phyloP scores from a whole-genome alignment of 2,888 invertebrate species.

The Nebria salina region DNA sequence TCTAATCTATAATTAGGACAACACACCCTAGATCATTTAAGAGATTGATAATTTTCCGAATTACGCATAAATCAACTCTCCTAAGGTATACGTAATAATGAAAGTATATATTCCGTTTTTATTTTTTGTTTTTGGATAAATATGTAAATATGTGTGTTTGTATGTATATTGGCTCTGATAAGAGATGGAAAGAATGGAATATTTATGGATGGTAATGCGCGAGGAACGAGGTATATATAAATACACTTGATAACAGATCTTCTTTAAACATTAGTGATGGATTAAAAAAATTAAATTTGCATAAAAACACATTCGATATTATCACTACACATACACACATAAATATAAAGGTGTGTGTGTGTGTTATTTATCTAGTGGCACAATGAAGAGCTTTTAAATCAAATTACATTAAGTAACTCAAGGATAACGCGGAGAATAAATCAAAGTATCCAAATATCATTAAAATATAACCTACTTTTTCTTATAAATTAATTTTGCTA shows the following conservation, averaged over 20 bases:
- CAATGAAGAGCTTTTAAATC: conserved; percentile 38
- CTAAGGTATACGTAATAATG: background rate
- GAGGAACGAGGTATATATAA: conserved; percentile 14
- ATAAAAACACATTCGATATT: conserved; percentile 36
- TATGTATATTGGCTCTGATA: conserved; percentile 20
- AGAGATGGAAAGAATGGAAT: conserved; percentile 24
- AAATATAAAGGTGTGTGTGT: background rate
- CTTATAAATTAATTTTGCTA: background rate
- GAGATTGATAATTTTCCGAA: background rate
- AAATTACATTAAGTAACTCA: conserved; percentile 21
- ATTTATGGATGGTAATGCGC: conserved; percentile 22
- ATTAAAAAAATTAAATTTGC: conserved; percentile 46
- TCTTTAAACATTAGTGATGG: conserved; percentile 41
- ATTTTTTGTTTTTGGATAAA: conserved; percentile 11
- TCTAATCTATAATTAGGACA: background rate
- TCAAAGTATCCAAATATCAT: background rate
- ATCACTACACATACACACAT: background rate
- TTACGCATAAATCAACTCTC: background rate
- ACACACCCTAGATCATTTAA: background rate
- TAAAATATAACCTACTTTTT: background rate
- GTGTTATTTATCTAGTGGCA: conserved; percentile 21
- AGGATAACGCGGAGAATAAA: background rate
- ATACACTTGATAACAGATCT: conserved; percentile 28
- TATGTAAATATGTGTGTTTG: conserved; percentile 34
- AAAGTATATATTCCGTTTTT: background rate